These are phyloP conservation scores for Noctilio leporinus DNA, from an alignment of 2,113 vertebrate species.

Conservation along the genomic window DNA sequence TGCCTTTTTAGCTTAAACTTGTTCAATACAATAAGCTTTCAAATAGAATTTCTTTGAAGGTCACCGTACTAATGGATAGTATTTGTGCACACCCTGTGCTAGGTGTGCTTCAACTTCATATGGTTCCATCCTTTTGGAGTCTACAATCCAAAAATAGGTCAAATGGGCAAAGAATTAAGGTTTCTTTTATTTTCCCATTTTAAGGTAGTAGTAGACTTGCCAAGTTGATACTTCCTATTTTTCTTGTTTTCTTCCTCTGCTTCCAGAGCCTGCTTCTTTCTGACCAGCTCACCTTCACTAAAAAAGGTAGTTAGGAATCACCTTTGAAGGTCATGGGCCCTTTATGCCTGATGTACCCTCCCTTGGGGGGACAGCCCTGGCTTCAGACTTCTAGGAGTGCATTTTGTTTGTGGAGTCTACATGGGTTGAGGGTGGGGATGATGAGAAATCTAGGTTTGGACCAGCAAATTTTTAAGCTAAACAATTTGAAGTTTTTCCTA, in stretches of 20 bases:
- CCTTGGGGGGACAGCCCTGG: background rate
- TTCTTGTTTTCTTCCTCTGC: background rate
- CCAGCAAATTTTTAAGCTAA: background rate
- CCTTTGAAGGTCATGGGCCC: background rate
- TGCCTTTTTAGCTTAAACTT: background rate
- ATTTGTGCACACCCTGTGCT: background rate
- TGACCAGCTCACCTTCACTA: background rate
- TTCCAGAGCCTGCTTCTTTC: background rate
- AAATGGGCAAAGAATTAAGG: background rate
- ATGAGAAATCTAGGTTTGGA: background rate
- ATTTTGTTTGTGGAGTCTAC: background rate
- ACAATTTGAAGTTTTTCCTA: background rate
- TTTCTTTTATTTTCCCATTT: background rate
- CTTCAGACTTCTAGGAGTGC: background rate
- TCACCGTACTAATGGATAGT: background rate
- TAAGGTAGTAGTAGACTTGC: background rate
- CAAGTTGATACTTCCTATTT: background rate
- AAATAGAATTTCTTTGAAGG: background rate
- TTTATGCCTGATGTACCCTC: background rate
- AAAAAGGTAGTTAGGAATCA: background rate
- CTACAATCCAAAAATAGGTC: background rate
- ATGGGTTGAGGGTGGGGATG: background rate
- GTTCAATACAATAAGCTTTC: background rate
- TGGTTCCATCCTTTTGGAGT: background rate
- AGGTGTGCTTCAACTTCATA: background rate